Conservation (phyloP, 1,140 invertebrate genomes). For the Phortica variegata region DNA sequence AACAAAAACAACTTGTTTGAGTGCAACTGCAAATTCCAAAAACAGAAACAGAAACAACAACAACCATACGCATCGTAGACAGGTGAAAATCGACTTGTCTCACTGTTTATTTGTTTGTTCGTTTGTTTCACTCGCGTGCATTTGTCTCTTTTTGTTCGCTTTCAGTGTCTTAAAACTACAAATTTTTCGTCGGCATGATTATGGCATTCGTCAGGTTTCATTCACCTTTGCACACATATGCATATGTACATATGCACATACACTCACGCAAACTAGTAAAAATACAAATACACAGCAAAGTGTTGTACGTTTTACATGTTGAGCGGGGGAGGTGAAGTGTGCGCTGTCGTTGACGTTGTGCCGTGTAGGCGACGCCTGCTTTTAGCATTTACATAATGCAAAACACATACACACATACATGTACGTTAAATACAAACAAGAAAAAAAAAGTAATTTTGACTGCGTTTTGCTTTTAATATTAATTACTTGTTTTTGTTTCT, state of each 20-base stretch:
- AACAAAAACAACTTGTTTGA: too few relatives aligned
- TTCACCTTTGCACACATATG: constrained; percentile 38
- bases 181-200: constrained; percentile 8
- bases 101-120: too few relatives aligned
- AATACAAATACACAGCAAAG: constrained; percentile 9
- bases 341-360: too few relatives aligned
- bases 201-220: constrained; percentile 54
- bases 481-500: too few relatives aligned
- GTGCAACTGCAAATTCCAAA: constrained; percentile 49
- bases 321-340: not conserved
- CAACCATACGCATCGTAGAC: constrained; percentile 4
- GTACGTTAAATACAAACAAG: too few relatives aligned
- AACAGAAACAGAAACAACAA: constrained; percentile 16
- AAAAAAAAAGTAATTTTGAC: too few relatives aligned
- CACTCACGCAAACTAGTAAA: constrained; percentile 8
- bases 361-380: not conserved
- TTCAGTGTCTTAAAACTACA: not conserved
- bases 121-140: too few relatives aligned
- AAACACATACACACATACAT: too few relatives aligned
- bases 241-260: constrained; percentile 7
- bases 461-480: too few relatives aligned
- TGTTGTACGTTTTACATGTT: constrained; percentile 7
- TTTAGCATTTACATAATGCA: constrained; percentile 24
- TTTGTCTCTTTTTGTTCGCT: too few relatives aligned
- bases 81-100: constrained; percentile 43